Evolutionary conservation across 2,888 invertebrate genomes (phyloP).

Genomic region (Patella pellucida): DNA sequence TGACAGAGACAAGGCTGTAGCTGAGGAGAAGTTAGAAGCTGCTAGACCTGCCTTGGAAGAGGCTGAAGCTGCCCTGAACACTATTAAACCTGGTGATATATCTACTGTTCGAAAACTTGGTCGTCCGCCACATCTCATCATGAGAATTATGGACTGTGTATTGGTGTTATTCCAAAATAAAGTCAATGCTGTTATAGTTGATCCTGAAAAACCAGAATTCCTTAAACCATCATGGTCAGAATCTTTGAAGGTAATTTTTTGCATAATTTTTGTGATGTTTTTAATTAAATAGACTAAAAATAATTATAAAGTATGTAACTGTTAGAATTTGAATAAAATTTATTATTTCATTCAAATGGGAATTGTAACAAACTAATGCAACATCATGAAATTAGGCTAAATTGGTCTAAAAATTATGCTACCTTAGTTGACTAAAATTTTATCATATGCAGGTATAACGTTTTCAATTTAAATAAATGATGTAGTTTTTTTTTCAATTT

Average conservation of each 20-base stretch:
- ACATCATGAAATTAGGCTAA: no score
- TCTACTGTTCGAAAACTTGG: conserved; percentile 70
- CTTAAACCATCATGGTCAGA: conserved; percentile 70
- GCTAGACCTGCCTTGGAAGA: conserved; percentile 70
- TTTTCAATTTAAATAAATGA: no score
- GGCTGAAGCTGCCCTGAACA: conserved; percentile 73
- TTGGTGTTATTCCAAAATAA: conserved; percentile 67
- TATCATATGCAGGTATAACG: no score
- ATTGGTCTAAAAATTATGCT: no score
- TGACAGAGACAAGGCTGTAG: conserved; percentile 65
- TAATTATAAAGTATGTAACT: not conserved
- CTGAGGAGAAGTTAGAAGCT: conserved; percentile 68
- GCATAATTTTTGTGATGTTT: not conserved
- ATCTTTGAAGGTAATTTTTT: conserved; percentile 64
- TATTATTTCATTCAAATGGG: not conserved
- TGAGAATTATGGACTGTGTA: conserved; percentile 72
- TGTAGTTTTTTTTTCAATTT: not conserved
- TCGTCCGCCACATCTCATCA: conserved; percentile 71
- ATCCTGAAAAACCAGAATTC: conserved; percentile 65
- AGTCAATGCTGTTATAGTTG: conserved; percentile 58
- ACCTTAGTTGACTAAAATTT: no score
- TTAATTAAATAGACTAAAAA: not conserved
- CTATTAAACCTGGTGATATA: conserved; percentile 71
- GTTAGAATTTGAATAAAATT: not conserved
- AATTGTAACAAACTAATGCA: not conserved